Evolutionary conservation across 2,113 vertebrate species (phyloP).

Genomic region (Nothoprocta pentlandii): DNA sequence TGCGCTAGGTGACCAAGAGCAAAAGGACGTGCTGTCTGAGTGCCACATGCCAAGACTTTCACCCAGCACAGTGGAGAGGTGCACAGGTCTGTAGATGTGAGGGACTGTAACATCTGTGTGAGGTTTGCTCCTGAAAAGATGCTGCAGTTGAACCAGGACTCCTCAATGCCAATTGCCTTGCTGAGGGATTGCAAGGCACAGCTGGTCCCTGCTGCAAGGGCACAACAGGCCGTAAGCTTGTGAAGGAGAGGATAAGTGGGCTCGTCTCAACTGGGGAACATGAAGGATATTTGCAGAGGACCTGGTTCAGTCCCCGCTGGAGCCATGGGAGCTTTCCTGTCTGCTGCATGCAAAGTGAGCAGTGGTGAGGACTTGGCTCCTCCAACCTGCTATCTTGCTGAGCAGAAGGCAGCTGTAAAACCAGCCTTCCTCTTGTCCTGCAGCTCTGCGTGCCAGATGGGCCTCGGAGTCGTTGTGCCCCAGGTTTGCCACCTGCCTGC

Average conservation of each 20-base stretch:
- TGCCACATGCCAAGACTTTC: fast-evolving
- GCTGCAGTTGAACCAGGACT: neutral
- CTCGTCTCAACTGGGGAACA: neutral
- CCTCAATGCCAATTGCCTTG: neutral
- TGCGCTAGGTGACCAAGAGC: fast-evolving
- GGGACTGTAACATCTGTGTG: neutral
- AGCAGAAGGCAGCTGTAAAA: neutral
- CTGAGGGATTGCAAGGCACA: neutral
- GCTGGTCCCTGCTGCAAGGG: neutral
- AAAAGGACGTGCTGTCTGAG: neutral
- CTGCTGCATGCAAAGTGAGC: neutral
- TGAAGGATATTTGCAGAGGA: neutral
- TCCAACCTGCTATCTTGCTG: neutral
- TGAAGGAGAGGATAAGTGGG: neutral
- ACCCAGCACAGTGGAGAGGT: neutral
- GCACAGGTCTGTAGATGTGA: neutral
- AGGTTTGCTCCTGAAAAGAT: neutral
- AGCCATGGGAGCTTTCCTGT: neutral
- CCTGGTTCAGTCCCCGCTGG: fast-evolving
- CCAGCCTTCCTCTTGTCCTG: neutral
- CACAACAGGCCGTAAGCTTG: neutral
- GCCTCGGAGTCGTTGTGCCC: neutral
- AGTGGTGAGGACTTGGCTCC: neutral
- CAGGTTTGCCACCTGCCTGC: neutral
- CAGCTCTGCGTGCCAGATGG: neutral